Base-by-base conservation (phyloP, 2,113 vertebrate species). In the Corythornis vintsioides region DNA sequence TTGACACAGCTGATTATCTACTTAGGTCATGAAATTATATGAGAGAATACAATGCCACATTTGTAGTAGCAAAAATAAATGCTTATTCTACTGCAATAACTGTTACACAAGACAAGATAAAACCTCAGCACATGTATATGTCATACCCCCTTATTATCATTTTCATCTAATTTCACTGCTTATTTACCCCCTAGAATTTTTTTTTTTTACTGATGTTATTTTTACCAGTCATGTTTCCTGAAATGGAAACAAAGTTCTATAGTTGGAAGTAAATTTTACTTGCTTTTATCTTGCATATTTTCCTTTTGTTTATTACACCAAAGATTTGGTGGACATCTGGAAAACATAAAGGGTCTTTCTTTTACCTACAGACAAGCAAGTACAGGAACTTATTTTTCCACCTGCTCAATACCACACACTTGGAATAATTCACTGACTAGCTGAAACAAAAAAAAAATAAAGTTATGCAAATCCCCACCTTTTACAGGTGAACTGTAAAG, bases 11-110 rank as follows among this genome's bases (percentile, higher is more conserved):
- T 95, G 83, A 94, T 65, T 97, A 96, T 63, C 93, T 92, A 86
- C 90, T 95, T 91, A 86, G 92, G 90, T 97, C 88, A 96, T 56
- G 82, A 97, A 95, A 97, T 96, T 96, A 96, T 96, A 97, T 55
- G 61, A 91, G 43, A 88, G 52, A 89, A 96, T 57, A 57, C 42
- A 93, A 35, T 74, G 86, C 81, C 74, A 86, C 74, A 86, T 80
- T 53, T 63, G 64, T 19, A 92, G 78, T n/a, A 86, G 87, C 61
- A 93, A 95, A 88, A 95, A 91, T 13, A 94, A 89, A 93, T 26
- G 47, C 79, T 85, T 94, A 66, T 88, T 91, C 75, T 47, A 83
- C 63, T 67, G 64, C 26, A 83, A 3, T 59, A 93, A 80, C 47
- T 83, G 79, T 61, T 61, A 65, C 3, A 10, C 16, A 64, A 31